Conservation (phyloP, 92 coral and sea anemone species). For the Phymanthus crucifer region DNA sequence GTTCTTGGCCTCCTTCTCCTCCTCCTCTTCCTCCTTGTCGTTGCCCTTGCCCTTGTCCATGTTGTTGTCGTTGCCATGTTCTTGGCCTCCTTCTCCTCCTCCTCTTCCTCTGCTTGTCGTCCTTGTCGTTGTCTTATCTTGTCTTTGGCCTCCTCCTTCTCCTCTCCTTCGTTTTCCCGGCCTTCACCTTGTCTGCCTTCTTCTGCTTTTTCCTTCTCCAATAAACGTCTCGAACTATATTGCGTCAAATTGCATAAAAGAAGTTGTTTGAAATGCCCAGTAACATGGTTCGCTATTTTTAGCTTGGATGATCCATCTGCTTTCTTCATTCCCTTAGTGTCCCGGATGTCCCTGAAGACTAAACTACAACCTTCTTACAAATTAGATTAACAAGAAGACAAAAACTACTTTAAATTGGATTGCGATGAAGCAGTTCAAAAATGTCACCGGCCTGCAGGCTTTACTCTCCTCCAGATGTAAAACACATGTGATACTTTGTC, state of each 20-base stretch:
- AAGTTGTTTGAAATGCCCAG: neutral
- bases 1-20: neutral
- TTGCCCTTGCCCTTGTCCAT: neutral
- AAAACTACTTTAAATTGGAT: conserved; percentile 6
- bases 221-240: too few species aligned
- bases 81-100: neutral
- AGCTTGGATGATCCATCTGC: neutral
- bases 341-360: conserved; percentile 1
- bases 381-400: conserved; percentile 1
- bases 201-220: too few species aligned
- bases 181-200: too few species aligned
- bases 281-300: neutral
- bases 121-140: neutral
- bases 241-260: too few species aligned
- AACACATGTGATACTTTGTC: neutral
- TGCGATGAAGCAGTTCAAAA: conserved; percentile 6
- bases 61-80: neutral
- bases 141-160: neutral
- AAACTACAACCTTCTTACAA: neutral
- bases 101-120: neutral
- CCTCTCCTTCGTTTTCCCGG: too few species aligned
- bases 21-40: neutral
- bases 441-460: conserved; percentile 1
- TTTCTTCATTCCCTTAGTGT: neutral
- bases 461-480: neutral